Percentiles rank a stretch among this genome's conserved stretches.
These are phyloP conservation scores for Dasysyrphus tricinctus DNA, from an alignment of 2,888 invertebrate species.

Conservation along the genomic window DNA sequence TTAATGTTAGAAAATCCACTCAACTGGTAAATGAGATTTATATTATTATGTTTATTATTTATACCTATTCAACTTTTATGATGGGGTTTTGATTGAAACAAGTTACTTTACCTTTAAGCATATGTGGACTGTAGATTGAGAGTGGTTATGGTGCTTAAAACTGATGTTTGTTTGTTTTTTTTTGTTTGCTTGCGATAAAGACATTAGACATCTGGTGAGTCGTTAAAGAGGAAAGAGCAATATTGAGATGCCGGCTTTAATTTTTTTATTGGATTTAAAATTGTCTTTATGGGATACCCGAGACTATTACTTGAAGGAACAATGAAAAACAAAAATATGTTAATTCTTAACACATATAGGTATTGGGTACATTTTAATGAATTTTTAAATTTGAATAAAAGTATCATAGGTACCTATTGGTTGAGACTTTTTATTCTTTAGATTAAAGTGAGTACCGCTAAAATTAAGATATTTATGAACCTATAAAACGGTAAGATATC, in stretches of 20 bases:
- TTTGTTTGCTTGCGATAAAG: neutral
- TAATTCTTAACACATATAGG: too few relatives aligned
- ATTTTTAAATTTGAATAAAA: too few relatives aligned
- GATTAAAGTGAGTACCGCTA: too few relatives aligned
- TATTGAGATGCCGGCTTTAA: neutral
- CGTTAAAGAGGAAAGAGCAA: neutral
- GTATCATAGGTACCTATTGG: too few relatives aligned
- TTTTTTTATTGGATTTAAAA: neutral
- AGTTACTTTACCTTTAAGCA: neutral
- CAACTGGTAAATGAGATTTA: constrained; percentile 76
- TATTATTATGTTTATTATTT: constrained; percentile 23
- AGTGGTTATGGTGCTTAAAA: neutral
- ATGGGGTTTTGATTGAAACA: constrained; percentile 17
- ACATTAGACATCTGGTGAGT: neutral
- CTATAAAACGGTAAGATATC: too few relatives aligned
- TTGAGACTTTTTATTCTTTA: too few relatives aligned
- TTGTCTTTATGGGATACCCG: too few relatives aligned
- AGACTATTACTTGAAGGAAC: too few relatives aligned
- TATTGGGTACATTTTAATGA: too few relatives aligned
- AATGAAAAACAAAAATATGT: too few relatives aligned
- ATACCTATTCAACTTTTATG: constrained; percentile 6
- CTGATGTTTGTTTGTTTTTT: neutral
- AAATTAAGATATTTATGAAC: too few relatives aligned
- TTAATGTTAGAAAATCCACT: constrained; percentile 76
- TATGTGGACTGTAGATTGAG: neutral